These are phyloP conservation scores for Vireo altiloquus DNA, from an alignment of 2,113 vertebrate species.

Conservation along the genomic window DNA sequence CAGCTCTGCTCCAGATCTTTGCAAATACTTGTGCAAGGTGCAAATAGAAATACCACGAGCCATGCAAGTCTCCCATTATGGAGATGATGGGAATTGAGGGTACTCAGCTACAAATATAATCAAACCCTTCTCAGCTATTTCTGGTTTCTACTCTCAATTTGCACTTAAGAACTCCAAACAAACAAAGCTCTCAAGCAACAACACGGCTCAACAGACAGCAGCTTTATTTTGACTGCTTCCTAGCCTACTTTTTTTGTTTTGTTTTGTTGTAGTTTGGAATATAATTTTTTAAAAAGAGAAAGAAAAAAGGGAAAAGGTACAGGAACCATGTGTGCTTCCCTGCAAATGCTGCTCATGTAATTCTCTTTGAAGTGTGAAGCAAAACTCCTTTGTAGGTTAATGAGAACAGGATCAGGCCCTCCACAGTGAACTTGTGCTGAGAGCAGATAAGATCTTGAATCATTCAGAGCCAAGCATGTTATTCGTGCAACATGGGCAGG, in stretches of 20 bases:
- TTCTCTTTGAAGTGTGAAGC: slow-evolving; percentile 38
- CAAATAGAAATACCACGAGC: not conserved
- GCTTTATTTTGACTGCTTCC: not conserved
- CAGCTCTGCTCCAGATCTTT: not conserved
- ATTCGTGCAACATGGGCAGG: slow-evolving; percentile 42
- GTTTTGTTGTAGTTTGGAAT: not conserved
- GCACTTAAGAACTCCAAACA: not conserved
- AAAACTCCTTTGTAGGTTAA: slow-evolving; percentile 45
- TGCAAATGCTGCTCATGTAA: slow-evolving; percentile 23
- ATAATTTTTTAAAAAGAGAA: not conserved
- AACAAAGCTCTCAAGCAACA: not conserved
- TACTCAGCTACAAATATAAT: not conserved
- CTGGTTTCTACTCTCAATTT: not conserved
- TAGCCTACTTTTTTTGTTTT: not conserved
- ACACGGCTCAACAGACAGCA: not conserved
- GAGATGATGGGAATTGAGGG: not conserved
- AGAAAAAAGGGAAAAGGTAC: not conserved
- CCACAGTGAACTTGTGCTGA: not conserved
- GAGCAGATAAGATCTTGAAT: slow-evolving; percentile 41
- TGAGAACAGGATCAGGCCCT: slow-evolving; percentile 42
- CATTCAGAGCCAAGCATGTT: slow-evolving; percentile 16
- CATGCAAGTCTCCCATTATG: fast-evolving
- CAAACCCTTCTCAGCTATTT: not conserved
- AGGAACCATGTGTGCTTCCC: not conserved
- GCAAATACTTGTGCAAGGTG: not conserved